Base-by-base conservation (phyloP, 2,888 invertebrate genomes). In the Dorcus parallelipipedus region DNA sequence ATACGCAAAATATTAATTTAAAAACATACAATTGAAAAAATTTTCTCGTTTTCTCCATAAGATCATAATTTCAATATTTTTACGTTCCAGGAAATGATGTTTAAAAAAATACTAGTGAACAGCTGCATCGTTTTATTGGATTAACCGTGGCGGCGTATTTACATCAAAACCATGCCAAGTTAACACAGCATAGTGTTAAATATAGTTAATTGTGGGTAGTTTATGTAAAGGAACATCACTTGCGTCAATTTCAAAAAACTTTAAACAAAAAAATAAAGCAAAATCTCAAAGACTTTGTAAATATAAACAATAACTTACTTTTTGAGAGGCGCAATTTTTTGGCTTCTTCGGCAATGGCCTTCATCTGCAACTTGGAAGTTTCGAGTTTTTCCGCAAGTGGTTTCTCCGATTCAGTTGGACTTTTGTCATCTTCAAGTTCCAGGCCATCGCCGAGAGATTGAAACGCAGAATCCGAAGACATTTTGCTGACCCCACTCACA, bases 391-490 rank as follows among this genome's bases (percentile, higher is more conserved):
- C 51, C 9, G 59, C 56, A 8, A 53, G 49, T 40, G 55, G 53
- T 38, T 50, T 55, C 26, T 52, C 49, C 10, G 77, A 65, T 69
- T 68, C 56, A n/a, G 54, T 40, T 17, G 62, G 56, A 20, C 47
- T 74, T 49, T 82, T 71, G 17, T 71, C 74, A 51, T 75, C 73
- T 61, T 77, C 76, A 53, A 77, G 59, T 64, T 77, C 78, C 14
- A 77, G 64, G 23, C 76, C 77, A 60, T 76, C 76, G 33, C 76
- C 72, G 73, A 77, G 63, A 71, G 81, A 72, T 78, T 84, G 69
- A 80, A 81, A 66, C 3, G 77, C 84, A 23, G 85, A 83, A 69
- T 85, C 85, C 73, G 84, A 84, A 63, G 76, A 78, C 74, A 76
- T 76, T 65, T 75, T 77, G 33, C 59, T 71, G 65, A 83, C 82